phyloP scores from a whole-genome alignment of 2,888 invertebrate genomes.

The Salpingus planirostris region DNA sequence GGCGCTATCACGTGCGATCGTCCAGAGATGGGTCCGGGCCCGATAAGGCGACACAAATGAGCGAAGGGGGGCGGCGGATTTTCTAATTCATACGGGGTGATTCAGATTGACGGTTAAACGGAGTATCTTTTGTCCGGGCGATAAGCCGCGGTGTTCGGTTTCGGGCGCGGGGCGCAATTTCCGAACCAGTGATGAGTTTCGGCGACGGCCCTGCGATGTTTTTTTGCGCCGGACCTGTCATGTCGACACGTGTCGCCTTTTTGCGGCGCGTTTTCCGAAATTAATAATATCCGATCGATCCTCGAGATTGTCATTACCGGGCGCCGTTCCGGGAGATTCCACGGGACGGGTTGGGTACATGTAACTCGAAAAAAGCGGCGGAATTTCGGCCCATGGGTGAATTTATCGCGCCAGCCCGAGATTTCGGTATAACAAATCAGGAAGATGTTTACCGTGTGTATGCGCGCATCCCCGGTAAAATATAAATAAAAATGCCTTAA shows the following conservation, averaged over 20 bases:
- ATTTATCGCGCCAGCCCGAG: constrained; percentile 20
- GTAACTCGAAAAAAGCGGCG: too few relatives aligned
- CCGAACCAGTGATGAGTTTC: constrained; percentile 15
- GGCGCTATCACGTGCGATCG: constrained; percentile 2
- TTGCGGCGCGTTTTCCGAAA: too few relatives aligned
- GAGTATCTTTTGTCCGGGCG: constrained; percentile 15
- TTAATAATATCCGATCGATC: too few relatives aligned
- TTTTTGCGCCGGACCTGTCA: constrained; percentile 7
- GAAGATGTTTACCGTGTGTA: constrained; percentile 22
- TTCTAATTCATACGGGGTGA: constrained; percentile 17
- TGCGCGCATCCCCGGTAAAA: constrained; percentile 23
- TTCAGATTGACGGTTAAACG: constrained; percentile 16
- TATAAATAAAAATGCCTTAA: constrained; percentile 30
- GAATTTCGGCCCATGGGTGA: constrained; percentile 19
- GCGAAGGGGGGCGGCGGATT: constrained; percentile 10
- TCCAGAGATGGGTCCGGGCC: constrained; percentile 7
- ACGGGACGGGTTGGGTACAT: too few relatives aligned
- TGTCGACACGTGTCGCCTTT: constrained; percentile 12
- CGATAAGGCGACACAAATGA: constrained; percentile 14
- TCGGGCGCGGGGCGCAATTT: constrained; percentile 13
- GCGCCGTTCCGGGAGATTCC: too few relatives aligned
- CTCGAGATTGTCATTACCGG: too few relatives aligned
- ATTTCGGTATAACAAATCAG: constrained; percentile 23
- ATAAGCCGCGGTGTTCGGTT: constrained; percentile 13
- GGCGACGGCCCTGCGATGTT: constrained; percentile 5